Percentiles rank a stretch among this genome's conserved stretches.
Evolutionary conservation across 2,113 vertebrate genomes (phyloP).

Genomic region (Cygnus buccinator): DNA sequence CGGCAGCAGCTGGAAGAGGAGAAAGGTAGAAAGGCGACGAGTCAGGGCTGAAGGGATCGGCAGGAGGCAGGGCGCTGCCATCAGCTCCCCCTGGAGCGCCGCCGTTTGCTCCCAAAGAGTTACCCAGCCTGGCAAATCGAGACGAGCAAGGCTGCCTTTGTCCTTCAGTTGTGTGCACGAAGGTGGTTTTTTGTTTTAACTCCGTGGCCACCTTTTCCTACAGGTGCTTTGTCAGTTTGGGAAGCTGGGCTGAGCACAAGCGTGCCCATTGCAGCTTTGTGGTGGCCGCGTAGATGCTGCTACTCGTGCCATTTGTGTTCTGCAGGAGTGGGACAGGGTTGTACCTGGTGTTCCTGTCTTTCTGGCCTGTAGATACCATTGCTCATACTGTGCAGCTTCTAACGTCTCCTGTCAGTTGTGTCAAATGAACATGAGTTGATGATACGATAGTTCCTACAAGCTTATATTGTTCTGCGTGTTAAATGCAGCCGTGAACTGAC

Average conservation of each 20-base stretch:
- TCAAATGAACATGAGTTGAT: not conserved
- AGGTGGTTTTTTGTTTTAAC: no score
- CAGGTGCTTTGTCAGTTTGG: not conserved
- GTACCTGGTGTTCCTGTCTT: fast-evolving
- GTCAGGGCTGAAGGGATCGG: no score
- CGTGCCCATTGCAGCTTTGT: not conserved
- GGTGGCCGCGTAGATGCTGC: not conserved
- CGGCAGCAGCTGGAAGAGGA: no score
- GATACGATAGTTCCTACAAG: not conserved
- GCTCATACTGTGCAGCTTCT: not conserved
- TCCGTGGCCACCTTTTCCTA: no score
- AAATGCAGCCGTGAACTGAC: conserved; percentile 17
- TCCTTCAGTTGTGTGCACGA: not conserved
- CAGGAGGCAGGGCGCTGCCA: no score
- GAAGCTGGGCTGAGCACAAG: not conserved
- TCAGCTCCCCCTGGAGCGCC: no score
- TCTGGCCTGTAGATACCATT: not conserved
- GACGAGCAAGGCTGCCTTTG: fast-evolving
- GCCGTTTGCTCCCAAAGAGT: no score
- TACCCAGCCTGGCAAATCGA: not conserved
- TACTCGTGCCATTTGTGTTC: not conserved
- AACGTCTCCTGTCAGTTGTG: not conserved
- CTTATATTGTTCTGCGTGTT: not conserved
- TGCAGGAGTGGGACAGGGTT: not conserved
- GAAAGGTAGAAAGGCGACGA: no score